Percentiles rank a stretch among this genome's conserved stretches.
phyloP scores from a whole-genome alignment of 2,113 vertebrate species.

The Protobothrops mucrosquamatus region DNA sequence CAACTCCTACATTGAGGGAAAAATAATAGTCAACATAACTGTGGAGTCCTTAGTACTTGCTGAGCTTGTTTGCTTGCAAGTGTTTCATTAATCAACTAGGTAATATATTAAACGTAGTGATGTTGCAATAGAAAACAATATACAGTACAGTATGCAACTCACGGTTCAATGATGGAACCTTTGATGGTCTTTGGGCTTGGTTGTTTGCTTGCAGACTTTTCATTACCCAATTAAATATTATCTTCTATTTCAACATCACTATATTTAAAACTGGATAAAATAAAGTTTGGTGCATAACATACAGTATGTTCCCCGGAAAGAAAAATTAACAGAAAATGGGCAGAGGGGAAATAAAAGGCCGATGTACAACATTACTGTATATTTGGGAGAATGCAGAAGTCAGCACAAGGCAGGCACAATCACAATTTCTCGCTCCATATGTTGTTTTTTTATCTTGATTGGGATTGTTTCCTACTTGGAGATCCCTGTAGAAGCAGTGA shows the following conservation, averaged over 20 bases:
- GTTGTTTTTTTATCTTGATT: neutral
- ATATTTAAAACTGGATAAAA: neutral
- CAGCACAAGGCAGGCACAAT: neutral
- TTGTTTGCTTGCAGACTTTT: neutral
- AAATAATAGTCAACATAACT: neutral
- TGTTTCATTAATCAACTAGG: neutral
- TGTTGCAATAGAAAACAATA: neutral
- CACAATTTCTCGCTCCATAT: neutral
- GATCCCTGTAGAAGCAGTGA: neutral
- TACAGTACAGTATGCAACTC: neutral
- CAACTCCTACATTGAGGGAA: conserved; percentile 26
- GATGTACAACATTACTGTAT: neutral
- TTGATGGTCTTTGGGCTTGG: neutral
- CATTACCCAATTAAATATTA: neutral
- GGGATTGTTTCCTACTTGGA: neutral
- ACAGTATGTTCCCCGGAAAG: neutral
- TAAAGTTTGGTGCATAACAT: neutral
- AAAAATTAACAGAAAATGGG: neutral
- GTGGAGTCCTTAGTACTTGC: neutral
- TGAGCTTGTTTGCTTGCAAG: neutral
- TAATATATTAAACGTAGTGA: neutral
- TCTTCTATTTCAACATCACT: neutral
- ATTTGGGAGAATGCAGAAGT: neutral
- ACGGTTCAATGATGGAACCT: neutral
- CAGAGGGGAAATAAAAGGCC: neutral